Evolutionary conservation across 1,140 invertebrate genomes (phyloP).

Genomic region (Musca domestica): DNA sequence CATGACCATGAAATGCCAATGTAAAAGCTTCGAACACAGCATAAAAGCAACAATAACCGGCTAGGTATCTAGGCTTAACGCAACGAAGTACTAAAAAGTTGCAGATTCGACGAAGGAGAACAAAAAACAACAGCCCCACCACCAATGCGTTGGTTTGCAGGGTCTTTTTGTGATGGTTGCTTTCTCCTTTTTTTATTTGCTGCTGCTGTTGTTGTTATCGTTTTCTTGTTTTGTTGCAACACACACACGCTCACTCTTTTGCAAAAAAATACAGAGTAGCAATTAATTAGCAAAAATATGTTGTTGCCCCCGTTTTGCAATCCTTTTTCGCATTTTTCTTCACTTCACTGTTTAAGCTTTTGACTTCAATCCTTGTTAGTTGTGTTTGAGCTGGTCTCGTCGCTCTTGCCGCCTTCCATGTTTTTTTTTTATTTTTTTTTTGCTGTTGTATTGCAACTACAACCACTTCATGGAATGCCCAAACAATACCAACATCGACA

Average conservation of each 20-base stretch:
- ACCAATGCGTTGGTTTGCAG: background rate
- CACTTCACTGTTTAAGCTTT: constrained; percentile 13
- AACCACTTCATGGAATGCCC: too few species aligned
- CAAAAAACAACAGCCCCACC: background rate
- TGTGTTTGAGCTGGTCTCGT: constrained; percentile 4
- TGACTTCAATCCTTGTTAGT: constrained; percentile 12
- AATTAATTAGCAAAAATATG: constrained; percentile 25
- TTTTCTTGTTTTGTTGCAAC: background rate
- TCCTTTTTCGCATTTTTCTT: constrained; percentile 19
- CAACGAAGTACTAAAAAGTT: background rate
- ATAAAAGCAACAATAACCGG: background rate
- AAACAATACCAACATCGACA: too few species aligned
- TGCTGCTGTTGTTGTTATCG: too few species aligned
- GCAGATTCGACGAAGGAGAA: background rate
- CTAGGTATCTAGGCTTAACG: background rate
- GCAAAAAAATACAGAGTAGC: constrained; percentile 17
- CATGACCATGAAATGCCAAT: too few species aligned
- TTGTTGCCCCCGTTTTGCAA: constrained; percentile 12
- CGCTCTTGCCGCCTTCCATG: constrained; percentile 24
- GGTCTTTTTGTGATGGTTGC: background rate
- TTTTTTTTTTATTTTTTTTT: constrained; percentile 51
- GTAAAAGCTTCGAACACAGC: background rate
- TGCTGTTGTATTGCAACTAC: constrained; percentile 48
- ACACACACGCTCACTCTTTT: too few species aligned
- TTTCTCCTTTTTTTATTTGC: too few species aligned